A percentile compares a stretch with the other conserved stretches of the same genome.
Evolutionary conservation across 1,140 invertebrate genomes (phyloP).

Genomic region (Ladona fulva): DNA sequence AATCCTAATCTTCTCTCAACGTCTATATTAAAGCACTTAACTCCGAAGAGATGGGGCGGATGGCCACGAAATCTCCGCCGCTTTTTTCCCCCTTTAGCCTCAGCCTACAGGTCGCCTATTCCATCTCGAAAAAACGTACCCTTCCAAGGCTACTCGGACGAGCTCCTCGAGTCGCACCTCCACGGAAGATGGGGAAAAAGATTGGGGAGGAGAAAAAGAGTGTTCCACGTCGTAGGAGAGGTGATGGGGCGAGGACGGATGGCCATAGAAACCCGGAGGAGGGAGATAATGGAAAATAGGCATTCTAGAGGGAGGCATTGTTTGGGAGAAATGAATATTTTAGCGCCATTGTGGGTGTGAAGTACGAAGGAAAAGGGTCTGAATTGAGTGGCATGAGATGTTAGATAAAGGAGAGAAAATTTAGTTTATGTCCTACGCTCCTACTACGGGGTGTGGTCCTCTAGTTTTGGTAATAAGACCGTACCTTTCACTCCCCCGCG

Average conservation of each 20-base stretch:
- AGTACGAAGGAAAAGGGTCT: neutral
- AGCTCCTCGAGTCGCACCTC: neutral
- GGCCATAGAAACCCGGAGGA: neutral
- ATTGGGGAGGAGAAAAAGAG: neutral
- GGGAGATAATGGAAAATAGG: neutral
- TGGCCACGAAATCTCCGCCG: neutral
- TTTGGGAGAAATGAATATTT: conserved; percentile 10
- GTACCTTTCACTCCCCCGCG: too few species aligned
- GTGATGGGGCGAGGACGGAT: neutral
- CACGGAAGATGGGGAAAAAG: neutral
- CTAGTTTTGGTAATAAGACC: too few species aligned
- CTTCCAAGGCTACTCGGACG: too few species aligned
- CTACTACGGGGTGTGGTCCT: neutral
- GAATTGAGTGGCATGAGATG: neutral
- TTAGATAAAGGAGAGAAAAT: neutral
- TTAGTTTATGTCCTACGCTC: neutral
- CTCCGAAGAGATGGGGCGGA: too few species aligned
- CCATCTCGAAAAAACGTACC: neutral
- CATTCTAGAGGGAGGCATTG: neutral
- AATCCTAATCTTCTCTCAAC: too few species aligned
- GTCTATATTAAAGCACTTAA: too few species aligned
- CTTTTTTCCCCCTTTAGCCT: neutral
- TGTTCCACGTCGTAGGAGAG: neutral
- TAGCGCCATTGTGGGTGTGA: neutral
- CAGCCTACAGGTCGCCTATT: neutral